These are phyloP conservation scores for Tenthredo mesomela DNA, from an alignment of 2,888 invertebrate species.

Conservation along the genomic window DNA sequence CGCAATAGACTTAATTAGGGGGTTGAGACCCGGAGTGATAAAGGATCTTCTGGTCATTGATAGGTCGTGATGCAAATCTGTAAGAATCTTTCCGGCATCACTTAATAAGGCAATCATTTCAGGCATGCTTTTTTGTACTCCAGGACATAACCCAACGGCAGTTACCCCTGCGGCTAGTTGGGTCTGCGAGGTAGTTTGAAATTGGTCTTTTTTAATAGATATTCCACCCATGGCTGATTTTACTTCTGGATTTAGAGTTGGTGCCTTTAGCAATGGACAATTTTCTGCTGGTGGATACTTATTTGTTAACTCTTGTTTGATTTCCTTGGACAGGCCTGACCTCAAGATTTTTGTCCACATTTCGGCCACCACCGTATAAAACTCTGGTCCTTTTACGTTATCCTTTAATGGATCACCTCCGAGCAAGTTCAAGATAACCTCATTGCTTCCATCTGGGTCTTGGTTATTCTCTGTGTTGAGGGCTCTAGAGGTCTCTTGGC, in stretches of 20 bases:
- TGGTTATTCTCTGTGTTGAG: background rate
- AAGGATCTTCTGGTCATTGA: background rate
- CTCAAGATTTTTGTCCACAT: background rate
- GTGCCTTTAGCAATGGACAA: too few relatives aligned
- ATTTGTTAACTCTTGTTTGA: too few relatives aligned
- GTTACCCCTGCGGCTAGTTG: too few relatives aligned
- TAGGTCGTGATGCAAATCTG: background rate
- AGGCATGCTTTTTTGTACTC: too few relatives aligned
- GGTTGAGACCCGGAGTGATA: background rate
- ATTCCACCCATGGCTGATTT: too few relatives aligned
- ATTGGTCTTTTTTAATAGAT: too few relatives aligned
- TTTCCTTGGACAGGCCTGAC: too few relatives aligned
- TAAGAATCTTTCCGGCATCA: background rate
- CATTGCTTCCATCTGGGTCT: background rate
- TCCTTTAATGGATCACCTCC: conserved; percentile 7
- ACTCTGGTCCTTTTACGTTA: background rate
- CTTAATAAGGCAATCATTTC: too few relatives aligned
- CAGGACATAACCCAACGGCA: too few relatives aligned
- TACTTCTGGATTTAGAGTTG: too few relatives aligned
- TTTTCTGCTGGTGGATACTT: too few relatives aligned
- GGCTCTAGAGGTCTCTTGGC: background rate
- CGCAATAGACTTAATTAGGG: background rate
- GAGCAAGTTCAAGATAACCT: conserved; percentile 7
- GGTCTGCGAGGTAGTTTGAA: too few relatives aligned
- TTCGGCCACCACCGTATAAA: background rate